Percentiles rank a stretch among this genome's conserved stretches.
These are phyloP conservation scores for Orgyia antiqua DNA, from an alignment of 2,888 invertebrate genomes.

Conservation along the genomic window DNA sequence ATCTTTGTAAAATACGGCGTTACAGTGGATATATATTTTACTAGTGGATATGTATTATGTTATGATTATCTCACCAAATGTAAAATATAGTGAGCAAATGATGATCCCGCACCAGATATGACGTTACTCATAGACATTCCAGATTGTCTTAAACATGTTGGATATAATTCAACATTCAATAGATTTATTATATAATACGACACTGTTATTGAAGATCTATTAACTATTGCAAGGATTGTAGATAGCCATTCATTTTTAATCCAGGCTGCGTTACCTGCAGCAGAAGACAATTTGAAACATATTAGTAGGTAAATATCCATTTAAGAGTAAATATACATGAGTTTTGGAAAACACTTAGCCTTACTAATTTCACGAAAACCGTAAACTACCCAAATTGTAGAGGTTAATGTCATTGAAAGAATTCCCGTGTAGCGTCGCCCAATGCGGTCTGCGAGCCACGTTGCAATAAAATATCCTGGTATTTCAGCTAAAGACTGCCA, in stretches of 20 bases:
- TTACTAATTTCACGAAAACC: constrained; percentile 26
- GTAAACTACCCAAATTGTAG: constrained; percentile 35
- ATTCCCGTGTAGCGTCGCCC: constrained; percentile 46
- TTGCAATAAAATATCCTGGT: constrained; percentile 79
- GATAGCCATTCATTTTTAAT: constrained; percentile 39
- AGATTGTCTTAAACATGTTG: constrained; percentile 81
- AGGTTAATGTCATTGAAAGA: constrained; percentile 28
- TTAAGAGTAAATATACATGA: neutral
- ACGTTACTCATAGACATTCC: constrained; percentile 80
- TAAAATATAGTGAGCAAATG: constrained; percentile 80
- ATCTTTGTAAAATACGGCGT: no score
- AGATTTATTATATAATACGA: constrained; percentile 78
- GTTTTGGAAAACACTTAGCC: no score
- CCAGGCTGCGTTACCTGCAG: constrained; percentile 27
- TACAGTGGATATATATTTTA: neutral
- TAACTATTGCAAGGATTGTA: constrained; percentile 54
- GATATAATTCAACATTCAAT: constrained; percentile 82
- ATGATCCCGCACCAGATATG: constrained; percentile 71
- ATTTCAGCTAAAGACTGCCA: constrained; percentile 80
- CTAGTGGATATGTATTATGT: neutral
- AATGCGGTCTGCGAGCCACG: constrained; percentile 52
- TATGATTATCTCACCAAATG: constrained; percentile 60
- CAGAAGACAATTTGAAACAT: neutral
- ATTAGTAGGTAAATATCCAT: neutral
- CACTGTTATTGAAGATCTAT: constrained; percentile 73